Conservation (phyloP, 2,888 invertebrate genomes). For the Steinernema carpocapsae region DNA sequence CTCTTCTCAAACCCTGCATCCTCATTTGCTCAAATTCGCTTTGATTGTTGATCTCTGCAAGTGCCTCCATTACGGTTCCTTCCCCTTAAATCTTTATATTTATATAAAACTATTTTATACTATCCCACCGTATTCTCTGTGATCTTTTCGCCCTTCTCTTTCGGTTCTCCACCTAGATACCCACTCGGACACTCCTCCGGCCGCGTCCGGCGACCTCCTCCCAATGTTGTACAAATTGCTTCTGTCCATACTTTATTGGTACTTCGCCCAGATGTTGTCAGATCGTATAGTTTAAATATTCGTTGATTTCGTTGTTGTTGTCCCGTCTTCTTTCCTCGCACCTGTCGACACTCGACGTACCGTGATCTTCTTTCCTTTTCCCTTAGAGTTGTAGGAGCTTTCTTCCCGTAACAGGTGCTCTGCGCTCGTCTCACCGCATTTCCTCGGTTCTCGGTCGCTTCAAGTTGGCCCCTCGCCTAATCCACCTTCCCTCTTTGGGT, state of each 20-base stretch:
- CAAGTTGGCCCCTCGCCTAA: neutral
- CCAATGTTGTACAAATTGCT: constrained; percentile 18
- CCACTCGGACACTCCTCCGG: neutral
- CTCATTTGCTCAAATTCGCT: neutral
- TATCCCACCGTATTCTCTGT: constrained; percentile 13
- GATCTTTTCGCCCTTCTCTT: constrained; percentile 15
- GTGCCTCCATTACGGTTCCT: constrained; percentile 27
- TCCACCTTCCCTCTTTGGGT: neutral
- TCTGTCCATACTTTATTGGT: neutral
- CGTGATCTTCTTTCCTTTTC: neutral
- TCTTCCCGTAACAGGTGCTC: neutral
- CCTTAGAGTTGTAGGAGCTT: neutral
- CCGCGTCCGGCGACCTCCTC: neutral
- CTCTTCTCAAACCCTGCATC: constrained; percentile 21
- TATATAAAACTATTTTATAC: constrained; percentile 1
- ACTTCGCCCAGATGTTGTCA: neutral
- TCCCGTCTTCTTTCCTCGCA: neutral
- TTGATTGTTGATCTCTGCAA: constrained; percentile 22
- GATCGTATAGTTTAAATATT: constrained; percentile 9
- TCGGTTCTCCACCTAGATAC: neutral
- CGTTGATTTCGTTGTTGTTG: constrained; percentile 23
- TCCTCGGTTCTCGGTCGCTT: neutral
- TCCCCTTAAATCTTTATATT: constrained; percentile 10
- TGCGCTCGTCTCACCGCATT: neutral
- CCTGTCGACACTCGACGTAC: neutral